phyloP scores from a whole-genome alignment of 2,888 invertebrate genomes.

The Blastobasis adustella region DNA sequence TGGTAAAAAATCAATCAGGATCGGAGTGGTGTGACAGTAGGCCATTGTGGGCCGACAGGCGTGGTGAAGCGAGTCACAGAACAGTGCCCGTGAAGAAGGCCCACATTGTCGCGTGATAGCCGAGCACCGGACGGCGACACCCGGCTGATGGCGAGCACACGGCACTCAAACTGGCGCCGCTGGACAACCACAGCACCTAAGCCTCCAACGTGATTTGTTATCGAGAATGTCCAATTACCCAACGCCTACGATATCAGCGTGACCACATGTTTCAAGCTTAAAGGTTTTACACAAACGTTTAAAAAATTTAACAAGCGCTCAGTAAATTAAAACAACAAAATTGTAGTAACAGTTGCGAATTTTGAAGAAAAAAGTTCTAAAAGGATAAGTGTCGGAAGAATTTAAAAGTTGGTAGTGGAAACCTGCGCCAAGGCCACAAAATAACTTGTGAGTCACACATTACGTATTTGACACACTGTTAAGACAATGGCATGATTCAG shows the following conservation, averaged over 20 bases:
- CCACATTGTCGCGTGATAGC: constrained; percentile 55
- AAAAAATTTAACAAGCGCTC: no score
- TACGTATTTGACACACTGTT: constrained; percentile 26
- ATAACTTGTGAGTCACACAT: constrained; percentile 43
- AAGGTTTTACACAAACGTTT: no score
- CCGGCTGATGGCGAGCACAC: constrained; percentile 25
- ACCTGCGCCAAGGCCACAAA: constrained; percentile 32
- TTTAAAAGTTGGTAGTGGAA: constrained; percentile 1
- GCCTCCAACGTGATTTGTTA: no score
- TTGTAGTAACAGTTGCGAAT: no score
- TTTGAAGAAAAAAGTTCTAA: no score
- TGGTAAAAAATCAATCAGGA: constrained; percentile 68
- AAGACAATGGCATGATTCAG: constrained; percentile 40
- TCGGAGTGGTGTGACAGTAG: constrained; percentile 56
- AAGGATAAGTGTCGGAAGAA: no score
- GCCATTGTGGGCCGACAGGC: constrained; percentile 57
- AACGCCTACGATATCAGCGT: no score
- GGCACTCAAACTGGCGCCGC: no score
- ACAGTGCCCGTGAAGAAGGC: constrained; percentile 54
- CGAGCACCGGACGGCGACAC: constrained; percentile 35
- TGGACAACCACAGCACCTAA: no score
- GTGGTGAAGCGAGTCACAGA: constrained; percentile 54
- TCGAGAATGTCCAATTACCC: no score
- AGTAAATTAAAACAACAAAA: no score
- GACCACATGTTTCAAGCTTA: no score